phyloP scores from a whole-genome alignment of 2,113 vertebrate genomes.

The Labrus mixtus region DNA sequence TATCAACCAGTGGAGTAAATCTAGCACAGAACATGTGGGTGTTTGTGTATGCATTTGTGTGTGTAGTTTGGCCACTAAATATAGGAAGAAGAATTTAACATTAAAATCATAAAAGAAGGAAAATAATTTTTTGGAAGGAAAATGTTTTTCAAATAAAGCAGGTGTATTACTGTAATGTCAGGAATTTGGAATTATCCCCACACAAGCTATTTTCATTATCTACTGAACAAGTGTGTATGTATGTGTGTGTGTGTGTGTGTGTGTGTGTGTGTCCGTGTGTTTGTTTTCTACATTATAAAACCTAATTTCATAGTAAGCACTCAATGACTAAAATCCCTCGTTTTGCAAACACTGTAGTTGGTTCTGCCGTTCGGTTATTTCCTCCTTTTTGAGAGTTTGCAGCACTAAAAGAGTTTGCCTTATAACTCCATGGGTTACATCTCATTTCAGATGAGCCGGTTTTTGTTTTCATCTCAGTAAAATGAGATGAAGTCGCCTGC shows the following conservation, averaged over 20 bases:
- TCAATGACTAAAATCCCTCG: not conserved
- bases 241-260: not conserved
- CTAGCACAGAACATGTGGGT: too few relatives aligned
- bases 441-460: constrained; percentile 6
- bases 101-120: too few relatives aligned
- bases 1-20: too few relatives aligned
- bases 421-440: constrained; percentile 32
- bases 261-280: not conserved
- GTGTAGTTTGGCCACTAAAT: too few relatives aligned
- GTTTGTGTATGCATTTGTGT: too few relatives aligned
- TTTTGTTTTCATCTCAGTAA: constrained; percentile 57
- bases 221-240: not conserved
- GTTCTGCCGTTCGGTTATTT: not conserved
- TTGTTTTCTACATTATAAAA: too few relatives aligned
- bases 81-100: too few relatives aligned
- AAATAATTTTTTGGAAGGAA: too few relatives aligned
- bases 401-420: constrained; percentile 28
- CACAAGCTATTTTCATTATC: not conserved
- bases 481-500: constrained; percentile 52
- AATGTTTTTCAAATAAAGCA: not conserved
- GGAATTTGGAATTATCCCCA: not conserved
- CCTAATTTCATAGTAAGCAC: not conserved
- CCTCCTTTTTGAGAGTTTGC: not conserved
- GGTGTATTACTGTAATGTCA: not conserved
- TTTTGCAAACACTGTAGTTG: not conserved